Evolutionary conservation across 1,140 invertebrate species (phyloP).

Genomic region (fruit fly (Drosophila melanogaster)): DNA sequence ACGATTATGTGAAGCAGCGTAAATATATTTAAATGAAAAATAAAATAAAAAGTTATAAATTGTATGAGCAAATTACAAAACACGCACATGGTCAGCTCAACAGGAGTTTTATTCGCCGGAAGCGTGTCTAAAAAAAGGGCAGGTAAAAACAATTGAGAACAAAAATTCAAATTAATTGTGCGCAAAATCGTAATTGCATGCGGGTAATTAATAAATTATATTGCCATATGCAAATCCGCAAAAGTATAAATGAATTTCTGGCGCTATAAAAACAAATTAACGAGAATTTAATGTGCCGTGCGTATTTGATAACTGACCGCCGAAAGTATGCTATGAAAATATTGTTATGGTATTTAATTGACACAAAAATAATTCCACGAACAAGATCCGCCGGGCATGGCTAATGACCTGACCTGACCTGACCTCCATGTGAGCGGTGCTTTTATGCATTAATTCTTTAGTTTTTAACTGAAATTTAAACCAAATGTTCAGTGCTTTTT

Average conservation of each 20-base stretch:
- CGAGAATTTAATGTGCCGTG: conserved; percentile 56
- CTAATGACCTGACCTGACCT: background rate
- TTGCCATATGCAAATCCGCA: conserved; percentile 51
- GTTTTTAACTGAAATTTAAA: conserved; percentile 28
- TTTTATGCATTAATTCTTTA: background rate
- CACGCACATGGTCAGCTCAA: conserved; percentile 1
- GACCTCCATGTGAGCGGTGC: background rate
- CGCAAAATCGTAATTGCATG: conserved; percentile 62
- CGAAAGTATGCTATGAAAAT: conserved; percentile 33
- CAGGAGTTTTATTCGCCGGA: conserved; percentile 10
- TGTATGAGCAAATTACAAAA: conserved; percentile 13
- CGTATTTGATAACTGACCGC: conserved; percentile 34
- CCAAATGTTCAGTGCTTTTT: background rate
- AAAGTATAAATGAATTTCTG: conserved; percentile 15
- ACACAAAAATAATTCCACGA: conserved; percentile 19
- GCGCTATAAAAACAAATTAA: conserved; percentile 64
- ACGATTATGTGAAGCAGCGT: conserved; percentile 20
- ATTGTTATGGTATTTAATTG: conserved; percentile 37
- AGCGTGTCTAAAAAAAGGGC: conserved; percentile 3
- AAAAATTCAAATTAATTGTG: conserved; percentile 53
- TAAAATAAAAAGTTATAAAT: conserved; percentile 6
- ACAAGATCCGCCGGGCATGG: conserved; percentile 2
- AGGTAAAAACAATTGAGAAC: conserved; percentile 17
- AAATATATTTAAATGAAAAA: conserved; percentile 60
- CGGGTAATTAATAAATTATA: conserved; percentile 73